These are phyloP conservation scores for Dioctria rufipes DNA, from an alignment of 2,888 invertebrate genomes.

Conservation along the genomic window DNA sequence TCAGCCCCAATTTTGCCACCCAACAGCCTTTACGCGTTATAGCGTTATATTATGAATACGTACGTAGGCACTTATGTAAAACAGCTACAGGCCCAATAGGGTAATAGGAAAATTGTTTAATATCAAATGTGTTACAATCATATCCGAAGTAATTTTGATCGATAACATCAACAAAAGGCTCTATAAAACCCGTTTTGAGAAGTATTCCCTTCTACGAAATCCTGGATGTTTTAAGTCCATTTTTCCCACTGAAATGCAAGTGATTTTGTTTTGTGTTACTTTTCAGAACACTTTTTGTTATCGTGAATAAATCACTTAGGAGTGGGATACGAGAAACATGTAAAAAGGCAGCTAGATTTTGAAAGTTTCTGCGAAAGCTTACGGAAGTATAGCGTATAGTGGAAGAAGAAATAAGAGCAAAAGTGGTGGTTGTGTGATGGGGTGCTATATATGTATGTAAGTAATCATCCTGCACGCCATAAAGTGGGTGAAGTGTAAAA, in stretches of 20 bases:
- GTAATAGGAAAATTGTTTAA: constrained; percentile 30
- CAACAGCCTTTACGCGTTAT: constrained; percentile 2
- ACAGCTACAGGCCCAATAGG: constrained; percentile 10
- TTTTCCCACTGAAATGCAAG: constrained; percentile 37
- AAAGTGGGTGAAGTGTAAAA: constrained; percentile 10
- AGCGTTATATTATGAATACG: neutral
- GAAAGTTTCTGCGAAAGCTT: constrained; percentile 19
- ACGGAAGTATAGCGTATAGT: neutral
- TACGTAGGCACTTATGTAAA: neutral
- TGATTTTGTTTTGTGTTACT: constrained; percentile 45
- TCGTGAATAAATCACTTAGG: constrained; percentile 28
- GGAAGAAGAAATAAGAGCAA: neutral
- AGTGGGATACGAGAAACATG: constrained; percentile 29
- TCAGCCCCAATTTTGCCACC: constrained; percentile 21
- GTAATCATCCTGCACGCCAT: neutral
- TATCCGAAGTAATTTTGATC: constrained; percentile 55
- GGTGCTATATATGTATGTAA: no score
- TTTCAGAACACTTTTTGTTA: constrained; percentile 40
- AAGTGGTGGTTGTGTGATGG: neutral
- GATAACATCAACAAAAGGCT: constrained; percentile 44
- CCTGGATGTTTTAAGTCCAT: constrained; percentile 1
- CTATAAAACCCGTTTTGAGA: constrained; percentile 1
- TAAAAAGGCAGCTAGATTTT: constrained; percentile 31
- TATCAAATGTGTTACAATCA: constrained; percentile 46
- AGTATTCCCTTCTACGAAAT: neutral